Evolutionary conservation across 2,797 vertebrate genomes (phyloP), one percentile per base, ranked within the genome.

Genomic region (Stomatorhinus walkeri): DNA sequence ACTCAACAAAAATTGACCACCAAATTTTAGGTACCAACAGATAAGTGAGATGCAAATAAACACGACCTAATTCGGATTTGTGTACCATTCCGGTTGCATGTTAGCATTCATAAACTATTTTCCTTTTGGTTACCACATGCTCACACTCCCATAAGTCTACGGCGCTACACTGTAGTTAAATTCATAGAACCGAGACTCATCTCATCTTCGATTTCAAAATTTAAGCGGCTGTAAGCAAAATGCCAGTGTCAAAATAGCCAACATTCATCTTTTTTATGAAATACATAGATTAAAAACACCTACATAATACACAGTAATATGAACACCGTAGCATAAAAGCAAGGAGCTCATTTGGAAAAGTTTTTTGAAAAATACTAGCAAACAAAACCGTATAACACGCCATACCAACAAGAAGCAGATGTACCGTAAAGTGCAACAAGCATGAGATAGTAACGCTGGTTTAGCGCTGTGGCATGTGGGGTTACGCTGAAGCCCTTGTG

Each of bases 341-440:
- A 81, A 81, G 76, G 32, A 46, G 76, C 40, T 81, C 46, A 52
- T 88, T 56, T 88, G 76, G 88, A 1, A 81, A 19, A 43, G 7
- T n/a, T 19, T 81, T 8, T 43, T 43, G 76, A 81, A 36, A 72
- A 72, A 72, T 72, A 72, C 64, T 72, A 83, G 7, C 79, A 48
- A 83, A 51, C 91, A 91, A 90, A 88, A 54, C 83, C 48, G 32
- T 61, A 51, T 79, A 61, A 91, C 76, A 10, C 52, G n/a, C 28
- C 91, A 91, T 94, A 93, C 91, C 90, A 85, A 89, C 92, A 92
- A 90, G 79, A 56, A 88, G 88, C 87, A 88, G 88, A 90, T 88
- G 91, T 91, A 90, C 91, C 92, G 91, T 95, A 95, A 95, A 95
- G 95, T 95, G 94, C 94, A 94, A 94, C 92, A 93, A 91, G 92